Evolutionary conservation across 2,888 invertebrate genomes (phyloP).

Genomic region (Tolmerus cingulatus): DNA sequence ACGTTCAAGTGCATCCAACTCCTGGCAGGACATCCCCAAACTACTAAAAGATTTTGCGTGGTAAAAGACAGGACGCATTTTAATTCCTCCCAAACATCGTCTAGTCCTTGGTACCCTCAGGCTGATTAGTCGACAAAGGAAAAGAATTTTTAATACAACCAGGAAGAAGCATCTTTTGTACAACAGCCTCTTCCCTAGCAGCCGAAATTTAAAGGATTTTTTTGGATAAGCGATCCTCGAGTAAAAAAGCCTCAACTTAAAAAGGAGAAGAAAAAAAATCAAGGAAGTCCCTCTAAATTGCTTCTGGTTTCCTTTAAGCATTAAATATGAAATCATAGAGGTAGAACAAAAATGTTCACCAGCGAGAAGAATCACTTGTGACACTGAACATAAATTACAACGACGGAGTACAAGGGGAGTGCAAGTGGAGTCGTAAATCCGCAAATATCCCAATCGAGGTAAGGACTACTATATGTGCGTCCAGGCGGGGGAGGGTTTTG

Average conservation of each 20-base stretch:
- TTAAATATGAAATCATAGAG: background rate
- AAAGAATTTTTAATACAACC: conserved; percentile 3
- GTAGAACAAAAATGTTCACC: background rate
- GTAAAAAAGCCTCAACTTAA: background rate
- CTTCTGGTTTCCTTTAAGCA: background rate
- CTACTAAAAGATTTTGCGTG: background rate
- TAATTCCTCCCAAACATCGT: background rate
- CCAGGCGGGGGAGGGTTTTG: background rate
- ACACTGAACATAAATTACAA: background rate
- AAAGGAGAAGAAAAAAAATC: background rate
- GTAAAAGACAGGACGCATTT: conserved; percentile 5
- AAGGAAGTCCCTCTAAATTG: background rate
- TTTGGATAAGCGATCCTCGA: background rate
- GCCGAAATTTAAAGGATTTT: background rate
- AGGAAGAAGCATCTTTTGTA: background rate
- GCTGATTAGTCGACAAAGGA: conserved; percentile 12
- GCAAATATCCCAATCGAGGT: background rate
- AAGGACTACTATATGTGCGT: background rate
- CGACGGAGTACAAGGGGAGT: background rate
- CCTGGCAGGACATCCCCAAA: background rate
- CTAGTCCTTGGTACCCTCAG: background rate
- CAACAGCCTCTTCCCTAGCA: background rate
- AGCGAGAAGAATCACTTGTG: background rate
- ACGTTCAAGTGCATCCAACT: background rate
- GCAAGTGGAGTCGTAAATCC: background rate